Base-by-base conservation (phyloP, 2,797 vertebrate genomes). In the Ibycter americanus region DNA sequence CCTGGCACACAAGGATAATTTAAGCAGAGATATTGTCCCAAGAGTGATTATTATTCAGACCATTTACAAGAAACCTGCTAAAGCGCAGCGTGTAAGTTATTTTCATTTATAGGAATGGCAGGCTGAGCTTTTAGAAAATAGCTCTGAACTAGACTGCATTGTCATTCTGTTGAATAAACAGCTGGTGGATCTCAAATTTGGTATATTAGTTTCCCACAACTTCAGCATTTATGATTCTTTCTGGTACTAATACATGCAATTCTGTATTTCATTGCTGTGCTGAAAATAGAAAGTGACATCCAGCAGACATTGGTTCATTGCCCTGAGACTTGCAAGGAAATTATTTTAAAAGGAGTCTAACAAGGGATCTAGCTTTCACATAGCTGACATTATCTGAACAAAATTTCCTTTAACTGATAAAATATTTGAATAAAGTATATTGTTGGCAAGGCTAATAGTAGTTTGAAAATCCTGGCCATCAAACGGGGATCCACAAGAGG, bases 21-120 rank as follows among this genome's bases (percentile, higher is more conserved):
- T 49, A 72, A 74, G 56, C 61, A 87, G 87, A 89, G 51, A 31
- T 72, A 71, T 16, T 74, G 31, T 86, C 79, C 44, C 93, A 54
- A 34, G 68, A 91, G 65, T 86, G 59, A 83, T 85, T 83, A 77
- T 76, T 92, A 92, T 91, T 91, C 74, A 92, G 47, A n/a, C 31
- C 56, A 74, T 65, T 93, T 86, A 87, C 56, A 82, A 81, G 72
- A 82, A 84, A 86, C 74, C 54, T 61, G 32, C 68, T 62, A 47
- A 68, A 93, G 17, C 4, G 4, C 38, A 68, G 56, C 2, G 3
- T 27, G 15, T 61, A 78, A 78, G 26, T 94, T 81, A 77, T 83
- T 88, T 94, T 88, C 26, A 46, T 74, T 83, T 93, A 52, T 44
- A 81, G 77, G 29, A 86, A 72, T 32, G 38, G 40, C 49, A 95